These are phyloP conservation scores for Baronia brevicornis DNA, from an alignment of 2,888 invertebrate species.

Conservation along the genomic window DNA sequence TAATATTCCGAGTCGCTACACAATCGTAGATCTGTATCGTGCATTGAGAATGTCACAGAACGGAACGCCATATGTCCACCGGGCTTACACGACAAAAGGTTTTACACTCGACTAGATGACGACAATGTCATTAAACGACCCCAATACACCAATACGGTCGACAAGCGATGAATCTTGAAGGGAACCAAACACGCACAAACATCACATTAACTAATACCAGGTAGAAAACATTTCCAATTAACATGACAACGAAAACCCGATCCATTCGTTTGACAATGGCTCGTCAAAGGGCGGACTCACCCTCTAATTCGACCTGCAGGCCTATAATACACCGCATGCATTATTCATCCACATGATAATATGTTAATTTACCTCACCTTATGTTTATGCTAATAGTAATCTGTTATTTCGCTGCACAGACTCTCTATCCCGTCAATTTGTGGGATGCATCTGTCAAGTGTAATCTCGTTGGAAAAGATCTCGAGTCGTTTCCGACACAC, in stretches of 20 bases:
- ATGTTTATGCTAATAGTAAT: slow-evolving; percentile 72
- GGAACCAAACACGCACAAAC: slow-evolving; percentile 1
- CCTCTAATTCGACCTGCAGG: slow-evolving; percentile 43
- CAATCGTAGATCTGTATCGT: slow-evolving; percentile 28
- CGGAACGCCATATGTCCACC: slow-evolving; percentile 21
- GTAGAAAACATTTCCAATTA: slow-evolving; percentile 34
- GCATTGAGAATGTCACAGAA: too few relatives aligned
- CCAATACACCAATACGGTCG: slow-evolving; percentile 31
- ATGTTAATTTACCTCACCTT: slow-evolving; percentile 66
- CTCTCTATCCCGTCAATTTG: slow-evolving; percentile 48
- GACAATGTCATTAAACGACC: slow-evolving; percentile 30
- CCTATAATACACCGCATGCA: slow-evolving; percentile 48
- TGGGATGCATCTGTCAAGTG: slow-evolving; percentile 47
- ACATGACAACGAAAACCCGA: slow-evolving; percentile 34
- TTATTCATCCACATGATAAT: slow-evolving; percentile 61
- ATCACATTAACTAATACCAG: slow-evolving; percentile 25
- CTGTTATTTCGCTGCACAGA: slow-evolving; percentile 65
- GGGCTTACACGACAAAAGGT: slow-evolving; percentile 31
- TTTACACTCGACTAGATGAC: slow-evolving; percentile 42
- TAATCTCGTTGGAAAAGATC: slow-evolving; percentile 35
- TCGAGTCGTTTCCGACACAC: not conserved
- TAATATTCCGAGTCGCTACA: slow-evolving; percentile 23
- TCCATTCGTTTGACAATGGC: slow-evolving; percentile 29
- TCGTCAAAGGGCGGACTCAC: slow-evolving; percentile 35
- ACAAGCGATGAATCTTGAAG: slow-evolving; percentile 16